Conservation (phyloP, 2,888 invertebrate species). For the Cataglyphis rosenhaueri region DNA sequence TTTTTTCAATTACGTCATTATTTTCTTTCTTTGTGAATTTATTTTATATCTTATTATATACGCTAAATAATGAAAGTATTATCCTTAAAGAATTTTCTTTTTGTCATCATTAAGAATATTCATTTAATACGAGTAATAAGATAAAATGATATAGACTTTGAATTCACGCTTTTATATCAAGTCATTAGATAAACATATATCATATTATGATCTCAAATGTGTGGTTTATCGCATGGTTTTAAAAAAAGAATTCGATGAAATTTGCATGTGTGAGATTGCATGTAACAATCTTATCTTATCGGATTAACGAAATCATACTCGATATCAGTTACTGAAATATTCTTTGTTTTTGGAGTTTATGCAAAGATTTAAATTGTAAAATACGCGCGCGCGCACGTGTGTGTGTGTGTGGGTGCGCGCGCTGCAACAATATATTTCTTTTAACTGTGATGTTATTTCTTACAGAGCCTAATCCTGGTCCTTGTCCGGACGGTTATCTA, state of each 20-base stretch:
- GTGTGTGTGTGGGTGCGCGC: not conserved
- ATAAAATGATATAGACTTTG: not conserved
- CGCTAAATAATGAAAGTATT: not conserved
- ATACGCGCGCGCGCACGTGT: not conserved
- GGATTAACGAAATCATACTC: slow-evolving; percentile 25
- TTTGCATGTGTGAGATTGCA: slow-evolving; percentile 17
- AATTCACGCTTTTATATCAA: not conserved
- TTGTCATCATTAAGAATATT: not conserved
- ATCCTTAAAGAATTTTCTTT: not conserved
- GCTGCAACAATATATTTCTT: not conserved
- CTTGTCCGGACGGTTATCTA: slow-evolving; percentile 96
- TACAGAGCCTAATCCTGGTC: slow-evolving; percentile 94
- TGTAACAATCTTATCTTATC: slow-evolving; percentile 30
- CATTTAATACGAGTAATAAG: not conserved
- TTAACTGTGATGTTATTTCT: slow-evolving; percentile 31
- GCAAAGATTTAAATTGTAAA: slow-evolving; percentile 22
- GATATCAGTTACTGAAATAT: slow-evolving; percentile 4
- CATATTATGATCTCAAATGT: slow-evolving; percentile 9
- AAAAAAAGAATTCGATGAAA: not conserved
- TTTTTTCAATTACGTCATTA: not conserved
- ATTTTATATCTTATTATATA: slow-evolving; percentile 1
- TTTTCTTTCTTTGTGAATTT: not conserved
- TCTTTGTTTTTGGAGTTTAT: slow-evolving; percentile 23
- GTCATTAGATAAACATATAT: slow-evolving; percentile 7
- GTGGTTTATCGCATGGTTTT: not conserved